Conservation (phyloP, 2,797 vertebrate species). For the Cyclopterus lumpus region DNA sequence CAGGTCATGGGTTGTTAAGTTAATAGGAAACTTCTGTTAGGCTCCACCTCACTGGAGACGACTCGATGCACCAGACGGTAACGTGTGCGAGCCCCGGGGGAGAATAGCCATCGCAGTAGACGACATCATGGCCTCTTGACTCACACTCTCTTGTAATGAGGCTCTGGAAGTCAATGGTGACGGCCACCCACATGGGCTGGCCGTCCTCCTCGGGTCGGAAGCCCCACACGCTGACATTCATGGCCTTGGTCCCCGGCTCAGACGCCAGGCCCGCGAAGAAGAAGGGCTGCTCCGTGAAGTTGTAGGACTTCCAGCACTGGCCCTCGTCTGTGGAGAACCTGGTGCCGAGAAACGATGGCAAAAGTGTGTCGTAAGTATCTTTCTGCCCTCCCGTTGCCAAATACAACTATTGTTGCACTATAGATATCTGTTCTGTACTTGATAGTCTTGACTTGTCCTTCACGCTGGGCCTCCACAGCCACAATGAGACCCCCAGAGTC, state of each 20-base stretch:
- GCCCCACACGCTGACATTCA: slow-evolving; percentile 88
- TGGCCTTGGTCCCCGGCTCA: slow-evolving; percentile 84
- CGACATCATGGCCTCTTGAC: slow-evolving; percentile 9
- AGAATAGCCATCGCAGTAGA: too few relatives aligned
- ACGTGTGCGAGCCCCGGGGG: background rate
- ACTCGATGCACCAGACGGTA: background rate
- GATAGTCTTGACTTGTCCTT: slow-evolving; percentile 81
- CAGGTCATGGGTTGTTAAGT: background rate
- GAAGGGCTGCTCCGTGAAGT: slow-evolving; percentile 86
- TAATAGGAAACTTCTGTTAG: background rate
- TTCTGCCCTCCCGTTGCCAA: background rate
- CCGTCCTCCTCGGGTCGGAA: slow-evolving; percentile 82
- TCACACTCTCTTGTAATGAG: slow-evolving; percentile 85
- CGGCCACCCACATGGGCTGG: slow-evolving; percentile 85
- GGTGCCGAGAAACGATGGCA: background rate
- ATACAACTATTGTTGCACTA: background rate
- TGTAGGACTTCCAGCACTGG: slow-evolving; percentile 85
- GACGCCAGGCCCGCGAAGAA: slow-evolving; percentile 85
- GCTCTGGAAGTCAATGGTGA: slow-evolving; percentile 87
- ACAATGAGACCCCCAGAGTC: slow-evolving; percentile 87
- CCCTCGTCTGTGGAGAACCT: slow-evolving; percentile 88
- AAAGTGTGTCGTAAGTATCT: background rate
- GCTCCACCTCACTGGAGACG: background rate
- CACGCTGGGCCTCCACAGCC: slow-evolving; percentile 80
- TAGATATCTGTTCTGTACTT: slow-evolving; percentile 73